Conservation (phyloP, 2,797 vertebrate genomes). For the Hemibagrus guttatus region DNA sequence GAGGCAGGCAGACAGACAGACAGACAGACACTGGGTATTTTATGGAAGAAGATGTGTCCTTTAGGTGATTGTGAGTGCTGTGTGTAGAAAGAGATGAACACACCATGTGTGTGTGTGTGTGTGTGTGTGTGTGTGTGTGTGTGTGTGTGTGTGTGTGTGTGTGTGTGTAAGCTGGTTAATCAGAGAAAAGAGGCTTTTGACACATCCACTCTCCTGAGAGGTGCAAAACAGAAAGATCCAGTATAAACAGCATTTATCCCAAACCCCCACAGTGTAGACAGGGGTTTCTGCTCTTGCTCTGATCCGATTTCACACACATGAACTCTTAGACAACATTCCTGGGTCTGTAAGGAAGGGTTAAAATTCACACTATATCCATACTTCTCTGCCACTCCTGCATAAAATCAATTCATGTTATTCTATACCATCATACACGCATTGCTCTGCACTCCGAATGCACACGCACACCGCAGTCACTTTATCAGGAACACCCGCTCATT, state of each 20-base stretch:
- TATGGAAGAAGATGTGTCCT: neutral
- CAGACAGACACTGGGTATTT: neutral
- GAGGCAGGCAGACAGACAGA: neutral
- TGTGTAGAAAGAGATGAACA: slow-evolving; percentile 7
- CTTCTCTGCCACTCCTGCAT: neutral
- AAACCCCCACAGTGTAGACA: neutral
- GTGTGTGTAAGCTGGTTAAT: slow-evolving; percentile 66
- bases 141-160: slow-evolving; percentile 25
- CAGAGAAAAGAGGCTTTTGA: slow-evolving; percentile 71
- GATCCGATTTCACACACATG: neutral
- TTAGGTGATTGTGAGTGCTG: neutral
- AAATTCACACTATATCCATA: neutral
- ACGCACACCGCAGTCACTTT: neutral
- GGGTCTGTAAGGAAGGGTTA: neutral
- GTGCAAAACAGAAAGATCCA: neutral
- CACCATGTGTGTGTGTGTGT: slow-evolving; percentile 2
- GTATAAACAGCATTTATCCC: slow-evolving; percentile 17
- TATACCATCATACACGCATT: neutral
- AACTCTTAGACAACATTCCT: neutral
- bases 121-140: slow-evolving; percentile 61
- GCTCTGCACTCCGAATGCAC: neutral
- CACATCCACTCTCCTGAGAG: slow-evolving; percentile 64
- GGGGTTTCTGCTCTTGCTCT: neutral
- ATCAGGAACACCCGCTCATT: neutral
- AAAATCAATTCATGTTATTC: neutral